phyloP scores from a whole-genome alignment of 2,113 vertebrate genomes.

The Bubalus kerabau region DNA sequence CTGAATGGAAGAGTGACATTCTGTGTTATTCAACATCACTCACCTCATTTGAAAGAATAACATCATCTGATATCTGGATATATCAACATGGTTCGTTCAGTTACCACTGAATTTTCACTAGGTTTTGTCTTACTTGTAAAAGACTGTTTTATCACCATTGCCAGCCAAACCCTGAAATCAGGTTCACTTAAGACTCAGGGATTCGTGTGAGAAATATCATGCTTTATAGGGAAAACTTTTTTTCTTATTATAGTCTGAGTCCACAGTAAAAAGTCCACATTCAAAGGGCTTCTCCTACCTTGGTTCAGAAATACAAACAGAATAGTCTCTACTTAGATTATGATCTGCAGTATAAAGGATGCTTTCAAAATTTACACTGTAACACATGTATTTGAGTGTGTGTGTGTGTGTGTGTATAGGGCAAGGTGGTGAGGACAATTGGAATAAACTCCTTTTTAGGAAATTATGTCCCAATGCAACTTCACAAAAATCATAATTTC shows the following conservation, averaged over 20 bases:
- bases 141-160: neutral
- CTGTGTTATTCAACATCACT: neutral
- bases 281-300: neutral
- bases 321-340: neutral
- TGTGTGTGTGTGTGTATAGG: neutral
- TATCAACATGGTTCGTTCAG: neutral
- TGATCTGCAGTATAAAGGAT: neutral
- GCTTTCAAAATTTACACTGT: neutral
- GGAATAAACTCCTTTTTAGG: neutral
- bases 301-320: neutral
- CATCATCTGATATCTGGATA: neutral
- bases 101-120: neutral
- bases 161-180: neutral
- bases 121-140: neutral
- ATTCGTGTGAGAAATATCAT: neutral
- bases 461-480: neutral
- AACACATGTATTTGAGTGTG: neutral
- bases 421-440: no score
- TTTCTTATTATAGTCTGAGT: conserved; percentile 33
- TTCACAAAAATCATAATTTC: conserved; percentile 27
- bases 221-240: neutral
- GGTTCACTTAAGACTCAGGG: neutral
- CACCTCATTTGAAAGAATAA: conserved; percentile 38
- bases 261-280: neutral
- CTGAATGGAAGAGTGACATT: neutral